These are phyloP conservation scores for Diplosoma virens DNA, from an alignment of 23 tunicate species.

Conservation along the genomic window DNA sequence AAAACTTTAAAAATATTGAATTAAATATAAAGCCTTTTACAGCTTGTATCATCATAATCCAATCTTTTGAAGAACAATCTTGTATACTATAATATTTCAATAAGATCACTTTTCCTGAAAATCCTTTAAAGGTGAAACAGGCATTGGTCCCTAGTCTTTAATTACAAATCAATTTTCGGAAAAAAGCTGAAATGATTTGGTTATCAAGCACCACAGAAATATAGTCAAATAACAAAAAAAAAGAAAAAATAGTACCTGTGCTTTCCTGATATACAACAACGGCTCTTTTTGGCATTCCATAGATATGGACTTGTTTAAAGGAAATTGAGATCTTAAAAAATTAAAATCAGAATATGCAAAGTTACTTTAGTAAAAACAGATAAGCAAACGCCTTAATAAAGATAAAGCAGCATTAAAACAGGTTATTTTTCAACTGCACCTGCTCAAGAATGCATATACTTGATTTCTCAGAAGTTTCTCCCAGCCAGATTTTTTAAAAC, in stretches of 20 bases:
- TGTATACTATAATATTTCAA: too few relatives aligned
- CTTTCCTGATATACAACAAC: slow-evolving; percentile 76
- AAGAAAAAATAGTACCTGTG: slow-evolving; percentile 38
- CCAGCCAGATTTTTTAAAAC: slow-evolving; percentile 66
- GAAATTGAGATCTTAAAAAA: neutral
- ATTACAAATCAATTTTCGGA: too few relatives aligned
- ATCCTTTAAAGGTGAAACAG: too few relatives aligned
- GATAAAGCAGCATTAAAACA: neutral
- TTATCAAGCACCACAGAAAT: too few relatives aligned
- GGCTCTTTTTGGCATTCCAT: slow-evolving; percentile 74
- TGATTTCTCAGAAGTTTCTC: slow-evolving; percentile 69
- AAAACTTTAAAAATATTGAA: too few relatives aligned
- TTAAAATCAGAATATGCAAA: neutral
- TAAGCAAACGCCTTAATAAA: neutral
- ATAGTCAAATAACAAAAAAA: too few relatives aligned
- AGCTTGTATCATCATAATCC: too few relatives aligned
- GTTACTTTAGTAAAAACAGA: neutral
- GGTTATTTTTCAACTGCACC: slow-evolving; percentile 9
- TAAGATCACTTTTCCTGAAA: too few relatives aligned
- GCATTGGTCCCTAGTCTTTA: too few relatives aligned
- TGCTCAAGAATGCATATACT: slow-evolving; percentile 39
- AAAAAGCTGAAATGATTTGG: too few relatives aligned
- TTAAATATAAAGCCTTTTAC: too few relatives aligned
- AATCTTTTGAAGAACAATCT: too few relatives aligned
- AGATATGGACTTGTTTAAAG: slow-evolving; percentile 28